phyloP scores from a whole-genome alignment of 2,113 vertebrate genomes.

The Chelonoidis abingdonii region DNA sequence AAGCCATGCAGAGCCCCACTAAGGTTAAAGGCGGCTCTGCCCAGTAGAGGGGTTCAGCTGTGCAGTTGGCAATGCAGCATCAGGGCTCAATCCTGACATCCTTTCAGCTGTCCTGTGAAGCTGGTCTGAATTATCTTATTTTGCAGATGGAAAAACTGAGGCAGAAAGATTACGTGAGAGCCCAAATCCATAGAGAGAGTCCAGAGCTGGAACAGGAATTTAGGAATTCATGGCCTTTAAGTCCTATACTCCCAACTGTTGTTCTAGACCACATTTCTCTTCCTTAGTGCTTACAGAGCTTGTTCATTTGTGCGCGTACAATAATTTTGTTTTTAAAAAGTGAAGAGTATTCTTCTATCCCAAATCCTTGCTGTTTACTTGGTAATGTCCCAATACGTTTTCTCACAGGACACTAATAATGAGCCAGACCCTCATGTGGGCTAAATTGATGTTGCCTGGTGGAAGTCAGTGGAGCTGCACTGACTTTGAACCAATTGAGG shows the following conservation, averaged over 20 bases:
- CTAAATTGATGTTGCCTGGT: background rate
- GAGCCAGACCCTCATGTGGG: background rate
- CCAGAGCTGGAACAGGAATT: background rate
- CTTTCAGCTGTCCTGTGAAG: background rate
- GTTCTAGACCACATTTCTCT: background rate
- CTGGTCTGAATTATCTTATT: background rate
- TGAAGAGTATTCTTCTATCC: background rate
- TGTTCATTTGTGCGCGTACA: background rate
- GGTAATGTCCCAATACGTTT: background rate
- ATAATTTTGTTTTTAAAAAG: background rate
- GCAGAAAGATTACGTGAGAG: background rate
- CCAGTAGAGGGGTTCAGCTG: background rate
- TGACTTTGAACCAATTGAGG: rapidly evolving
- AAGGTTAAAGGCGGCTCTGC: background rate
- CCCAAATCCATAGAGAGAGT: background rate
- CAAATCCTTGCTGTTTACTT: background rate
- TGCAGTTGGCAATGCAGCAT: background rate
- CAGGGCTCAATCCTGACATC: background rate
- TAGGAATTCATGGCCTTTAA: background rate
- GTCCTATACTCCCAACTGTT: background rate
- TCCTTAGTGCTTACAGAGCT: background rate
- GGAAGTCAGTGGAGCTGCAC: background rate
- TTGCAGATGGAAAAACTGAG: background rate
- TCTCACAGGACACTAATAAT: background rate
- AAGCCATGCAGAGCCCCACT: background rate